Evolutionary conservation across 2,888 invertebrate genomes (phyloP).

Genomic region (Tipula helvola): DNA sequence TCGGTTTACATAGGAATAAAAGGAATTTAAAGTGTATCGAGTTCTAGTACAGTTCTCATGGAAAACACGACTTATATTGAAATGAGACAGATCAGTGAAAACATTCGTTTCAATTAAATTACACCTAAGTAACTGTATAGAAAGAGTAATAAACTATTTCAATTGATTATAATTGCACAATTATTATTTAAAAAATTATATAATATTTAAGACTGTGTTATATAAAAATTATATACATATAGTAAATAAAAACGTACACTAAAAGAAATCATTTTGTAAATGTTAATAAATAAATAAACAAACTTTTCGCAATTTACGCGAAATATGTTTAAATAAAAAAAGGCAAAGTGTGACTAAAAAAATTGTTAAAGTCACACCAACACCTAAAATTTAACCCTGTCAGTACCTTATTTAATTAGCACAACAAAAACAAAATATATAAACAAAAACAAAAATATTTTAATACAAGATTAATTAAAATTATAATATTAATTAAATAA

Average conservation of each 20-base stretch:
- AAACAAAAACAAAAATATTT: background rate
- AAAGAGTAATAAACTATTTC: background rate
- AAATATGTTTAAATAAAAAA: background rate
- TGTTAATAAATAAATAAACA: background rate
- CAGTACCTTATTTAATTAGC: conserved; percentile 4
- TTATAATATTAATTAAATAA: background rate
- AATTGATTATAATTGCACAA: background rate
- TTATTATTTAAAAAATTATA: background rate
- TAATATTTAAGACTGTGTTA: background rate
- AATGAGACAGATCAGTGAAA: background rate
- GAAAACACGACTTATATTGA: too few species aligned
- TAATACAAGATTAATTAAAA: background rate
- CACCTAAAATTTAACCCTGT: background rate
- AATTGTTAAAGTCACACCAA: background rate
- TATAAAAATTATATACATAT: background rate
- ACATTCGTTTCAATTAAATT: too few species aligned
- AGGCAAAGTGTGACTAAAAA: background rate
- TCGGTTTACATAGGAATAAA: too few species aligned
- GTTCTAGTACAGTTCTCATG: too few species aligned
- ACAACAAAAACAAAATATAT: background rate
- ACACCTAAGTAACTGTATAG: background rate
- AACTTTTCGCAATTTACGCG: background rate
- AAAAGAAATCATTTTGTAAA: background rate
- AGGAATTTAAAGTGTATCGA: too few species aligned
- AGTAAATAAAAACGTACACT: background rate